phyloP scores from a whole-genome alignment of 2,797 vertebrate species.

The Argentina silus region DNA sequence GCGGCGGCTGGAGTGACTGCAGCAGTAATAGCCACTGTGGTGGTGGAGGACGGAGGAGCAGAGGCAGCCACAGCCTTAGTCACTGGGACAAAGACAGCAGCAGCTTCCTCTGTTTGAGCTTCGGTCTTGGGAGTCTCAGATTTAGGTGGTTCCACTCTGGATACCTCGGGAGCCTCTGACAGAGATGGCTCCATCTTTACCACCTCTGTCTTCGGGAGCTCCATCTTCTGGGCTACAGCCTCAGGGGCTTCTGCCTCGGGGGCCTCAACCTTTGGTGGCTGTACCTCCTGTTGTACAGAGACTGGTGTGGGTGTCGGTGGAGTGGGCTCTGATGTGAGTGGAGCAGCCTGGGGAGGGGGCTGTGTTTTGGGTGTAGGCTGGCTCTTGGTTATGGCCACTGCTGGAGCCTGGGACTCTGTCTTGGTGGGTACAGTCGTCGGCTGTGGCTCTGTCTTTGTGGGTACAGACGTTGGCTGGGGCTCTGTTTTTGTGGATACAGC shows the following conservation, averaged over 20 bases:
- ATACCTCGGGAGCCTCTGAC: conserved; percentile 9
- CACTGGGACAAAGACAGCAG: conserved; percentile 14
- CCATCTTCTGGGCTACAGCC: background rate
- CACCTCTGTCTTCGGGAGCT: conserved; percentile 26
- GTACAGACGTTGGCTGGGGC: conserved; percentile 48
- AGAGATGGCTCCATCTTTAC: conserved; percentile 19
- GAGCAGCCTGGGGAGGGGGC: conserved; percentile 26
- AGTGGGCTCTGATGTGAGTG: conserved; percentile 26
- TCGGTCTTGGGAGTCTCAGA: conserved; percentile 32
- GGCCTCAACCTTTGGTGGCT: conserved; percentile 25
- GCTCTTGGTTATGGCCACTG: background rate
- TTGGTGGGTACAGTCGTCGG: conserved; percentile 44
- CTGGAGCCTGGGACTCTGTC: conserved; percentile 26
- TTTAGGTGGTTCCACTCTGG: conserved; percentile 32
- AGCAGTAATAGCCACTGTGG: conserved; percentile 31
- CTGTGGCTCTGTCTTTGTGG: conserved; percentile 29
- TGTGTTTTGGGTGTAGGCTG: conserved; percentile 37
- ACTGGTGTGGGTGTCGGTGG: conserved; percentile 15
- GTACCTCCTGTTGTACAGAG: conserved; percentile 29
- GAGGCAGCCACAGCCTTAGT: conserved; percentile 23
- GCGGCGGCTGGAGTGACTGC: conserved; percentile 33
- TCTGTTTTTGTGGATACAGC: conserved; percentile 53
- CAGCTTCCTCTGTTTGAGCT: conserved; percentile 10
- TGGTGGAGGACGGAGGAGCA: background rate
- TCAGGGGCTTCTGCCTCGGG: conserved; percentile 1